Evolutionary conservation across 2,888 invertebrate species (phyloP), one percentile per base, ranked within the genome.

Genomic region (Perizoma flavofasciatum): DNA sequence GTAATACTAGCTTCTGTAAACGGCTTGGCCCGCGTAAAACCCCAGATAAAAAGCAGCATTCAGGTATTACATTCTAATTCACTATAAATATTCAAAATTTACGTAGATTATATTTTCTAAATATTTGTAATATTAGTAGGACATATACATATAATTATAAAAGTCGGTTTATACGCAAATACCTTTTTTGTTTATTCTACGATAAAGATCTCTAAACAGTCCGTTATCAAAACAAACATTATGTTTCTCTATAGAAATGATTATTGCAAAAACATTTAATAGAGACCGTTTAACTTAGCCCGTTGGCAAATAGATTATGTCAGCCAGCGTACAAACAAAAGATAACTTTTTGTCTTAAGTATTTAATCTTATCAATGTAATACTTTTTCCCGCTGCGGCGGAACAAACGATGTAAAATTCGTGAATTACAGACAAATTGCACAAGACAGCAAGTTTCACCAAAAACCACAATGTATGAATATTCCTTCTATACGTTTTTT

Each of bases 351-450:
- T 5, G 70, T 67, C 69, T 65, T 72, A 72, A 72, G 70, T 75
- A 74, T 63, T 67, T 77, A 73, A 79, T 77, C 78, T 79, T 78
- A 79, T 79, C 80, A 66, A 45, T 57, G 59, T 49, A 32, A 46
- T 63, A 63, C 55, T 59, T 65, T 63, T 65, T 55, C 59, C 49
- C 49, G 60, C 46, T 33, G 62, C 66, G 63, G 66, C 51, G 6
- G 52, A 63, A 68, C 68, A 68, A 68, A 68, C 62, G 49, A 45
- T 43, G 59, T 63, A 45, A n/a, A 45, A 58, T 48, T 48, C 37
- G 40, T 58, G 34, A 40, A 10, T 44, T 37, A 35, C 33, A 56
- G 45, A 46, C 5, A 35, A 35, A n/a, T n/a, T n/a, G n/a, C n/a
- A n/a, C n/a, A n/a, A n/a, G n/a, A n/a, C n/a, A n/a, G n/a, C n/a